A percentile compares a stretch with the other conserved stretches of the same genome.
phyloP scores from a whole-genome alignment of 1,140 invertebrate species.

The Trinorchestia longiramus region DNA sequence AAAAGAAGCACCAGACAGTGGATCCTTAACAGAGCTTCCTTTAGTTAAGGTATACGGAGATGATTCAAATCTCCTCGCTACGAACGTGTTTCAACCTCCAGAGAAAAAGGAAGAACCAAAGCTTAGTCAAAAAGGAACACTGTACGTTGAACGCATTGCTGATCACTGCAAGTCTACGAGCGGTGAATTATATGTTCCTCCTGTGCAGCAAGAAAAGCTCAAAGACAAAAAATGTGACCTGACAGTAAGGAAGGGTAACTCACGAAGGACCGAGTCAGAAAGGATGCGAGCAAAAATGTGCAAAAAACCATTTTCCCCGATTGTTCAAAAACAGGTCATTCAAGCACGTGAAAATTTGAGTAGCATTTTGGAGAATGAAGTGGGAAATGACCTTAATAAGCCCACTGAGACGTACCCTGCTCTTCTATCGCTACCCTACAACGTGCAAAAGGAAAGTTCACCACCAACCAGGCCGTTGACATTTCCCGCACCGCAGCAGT shows the following conservation, averaged over 20 bases:
- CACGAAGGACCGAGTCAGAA: conserved; percentile 12
- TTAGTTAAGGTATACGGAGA: conserved; percentile 27
- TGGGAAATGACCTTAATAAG: background rate
- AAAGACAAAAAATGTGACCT: conserved; percentile 10
- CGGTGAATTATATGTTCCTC: conserved; percentile 23
- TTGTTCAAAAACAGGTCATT: background rate
- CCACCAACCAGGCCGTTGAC: background rate
- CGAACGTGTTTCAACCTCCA: conserved; percentile 30
- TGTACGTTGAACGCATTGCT: conserved; percentile 12
- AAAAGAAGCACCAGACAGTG: background rate
- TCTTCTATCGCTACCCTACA: background rate
- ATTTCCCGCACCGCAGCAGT: conserved; percentile 1
- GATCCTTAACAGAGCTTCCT: background rate
- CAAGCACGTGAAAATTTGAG: conserved; percentile 11
- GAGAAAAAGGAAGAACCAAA: background rate
- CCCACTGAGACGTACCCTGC: background rate
- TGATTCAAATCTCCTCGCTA: background rate
- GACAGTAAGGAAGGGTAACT: background rate
- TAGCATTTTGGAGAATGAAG: conserved; percentile 33
- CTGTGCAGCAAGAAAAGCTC: conserved; percentile 17
- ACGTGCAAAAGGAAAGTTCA: background rate
- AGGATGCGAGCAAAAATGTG: conserved; percentile 25
- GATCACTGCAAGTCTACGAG: conserved; percentile 35
- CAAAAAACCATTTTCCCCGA: conserved; percentile 1
- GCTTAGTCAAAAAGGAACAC: conserved; percentile 14